Evolutionary conservation across 2,888 invertebrate species (phyloP).

Genomic region (Temnothorax unifasciatus): DNA sequence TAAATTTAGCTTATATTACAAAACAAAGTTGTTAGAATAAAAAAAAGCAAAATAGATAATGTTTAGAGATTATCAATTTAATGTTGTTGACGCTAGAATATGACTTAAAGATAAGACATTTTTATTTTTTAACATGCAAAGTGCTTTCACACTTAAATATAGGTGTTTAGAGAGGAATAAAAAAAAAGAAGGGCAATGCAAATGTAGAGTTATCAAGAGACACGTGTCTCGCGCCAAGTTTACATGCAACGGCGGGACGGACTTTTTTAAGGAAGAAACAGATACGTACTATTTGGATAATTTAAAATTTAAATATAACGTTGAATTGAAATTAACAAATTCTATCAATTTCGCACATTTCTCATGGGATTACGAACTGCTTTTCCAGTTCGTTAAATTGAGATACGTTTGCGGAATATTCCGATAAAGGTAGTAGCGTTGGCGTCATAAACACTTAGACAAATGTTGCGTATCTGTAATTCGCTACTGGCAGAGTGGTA

Average conservation of each 20-base stretch:
- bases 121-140: neutral
- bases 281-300: neutral
- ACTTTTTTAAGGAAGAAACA: neutral
- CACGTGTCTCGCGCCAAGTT: neutral
- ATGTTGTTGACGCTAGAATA: neutral
- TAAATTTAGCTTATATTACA: neutral
- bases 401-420: neutral
- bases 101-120: neutral
- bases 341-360: neutral
- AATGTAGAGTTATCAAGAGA: neutral
- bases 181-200: neutral
- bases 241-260: neutral
- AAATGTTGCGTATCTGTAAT: constrained; percentile 50
- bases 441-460: constrained; percentile 30
- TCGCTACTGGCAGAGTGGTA: constrained; percentile 36
- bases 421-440: neutral
- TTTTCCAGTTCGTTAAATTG: constrained; percentile 23
- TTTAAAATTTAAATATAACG: neutral
- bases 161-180: neutral
- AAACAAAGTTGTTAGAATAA: neutral
- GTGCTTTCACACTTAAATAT: constrained; percentile 12
- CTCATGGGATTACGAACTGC: neutral
- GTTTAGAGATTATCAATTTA: neutral
- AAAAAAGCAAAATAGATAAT: neutral
- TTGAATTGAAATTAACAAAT: neutral